Evolutionary conservation across 1,140 invertebrate species (phyloP).

Genomic region (Drosophila seguyi): DNA sequence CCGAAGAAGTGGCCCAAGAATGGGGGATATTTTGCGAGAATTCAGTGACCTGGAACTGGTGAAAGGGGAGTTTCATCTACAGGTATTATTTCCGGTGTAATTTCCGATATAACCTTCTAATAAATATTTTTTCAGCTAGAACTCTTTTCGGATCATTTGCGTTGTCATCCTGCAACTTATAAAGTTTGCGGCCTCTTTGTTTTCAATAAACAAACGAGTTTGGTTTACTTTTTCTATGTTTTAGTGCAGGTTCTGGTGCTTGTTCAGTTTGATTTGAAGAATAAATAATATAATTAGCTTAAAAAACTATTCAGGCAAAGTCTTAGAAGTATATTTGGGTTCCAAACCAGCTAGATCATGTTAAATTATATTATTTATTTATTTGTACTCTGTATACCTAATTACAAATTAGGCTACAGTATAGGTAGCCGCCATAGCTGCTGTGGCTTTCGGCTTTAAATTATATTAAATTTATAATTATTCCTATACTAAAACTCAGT

Average conservation of each 20-base stretch:
- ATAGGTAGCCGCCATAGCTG: too few relatives aligned
- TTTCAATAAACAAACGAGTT: conserved; percentile 39
- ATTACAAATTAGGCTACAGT: too few relatives aligned
- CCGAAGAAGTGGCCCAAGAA: conserved; percentile 1
- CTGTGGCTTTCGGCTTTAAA: too few relatives aligned
- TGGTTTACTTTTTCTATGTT: conserved; percentile 40
- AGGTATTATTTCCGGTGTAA: conserved; percentile 1
- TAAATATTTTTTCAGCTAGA: conserved; percentile 18
- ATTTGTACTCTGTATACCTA: too few relatives aligned
- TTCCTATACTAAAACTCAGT: not conserved
- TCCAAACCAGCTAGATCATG: too few relatives aligned
- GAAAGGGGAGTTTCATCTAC: conserved; percentile 28
- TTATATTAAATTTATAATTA: too few relatives aligned
- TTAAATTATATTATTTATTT: too few relatives aligned
- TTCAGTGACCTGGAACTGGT: conserved; percentile 32
- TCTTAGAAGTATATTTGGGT: too few relatives aligned
- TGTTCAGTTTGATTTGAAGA: conserved; percentile 44
- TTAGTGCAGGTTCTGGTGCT: conserved; percentile 42
- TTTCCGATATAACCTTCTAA: not conserved
- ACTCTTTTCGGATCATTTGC: conserved; percentile 32
- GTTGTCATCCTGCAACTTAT: conserved; percentile 30
- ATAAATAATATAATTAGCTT: too few relatives aligned
- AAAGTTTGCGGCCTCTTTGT: conserved; percentile 42
- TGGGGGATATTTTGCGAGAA: conserved; percentile 8
- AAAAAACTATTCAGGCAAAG: too few relatives aligned